A percentile compares a stretch with the other conserved stretches of the same genome.
phyloP scores from a whole-genome alignment of 2,797 vertebrate species.

The Sus cebifrons region DNA sequence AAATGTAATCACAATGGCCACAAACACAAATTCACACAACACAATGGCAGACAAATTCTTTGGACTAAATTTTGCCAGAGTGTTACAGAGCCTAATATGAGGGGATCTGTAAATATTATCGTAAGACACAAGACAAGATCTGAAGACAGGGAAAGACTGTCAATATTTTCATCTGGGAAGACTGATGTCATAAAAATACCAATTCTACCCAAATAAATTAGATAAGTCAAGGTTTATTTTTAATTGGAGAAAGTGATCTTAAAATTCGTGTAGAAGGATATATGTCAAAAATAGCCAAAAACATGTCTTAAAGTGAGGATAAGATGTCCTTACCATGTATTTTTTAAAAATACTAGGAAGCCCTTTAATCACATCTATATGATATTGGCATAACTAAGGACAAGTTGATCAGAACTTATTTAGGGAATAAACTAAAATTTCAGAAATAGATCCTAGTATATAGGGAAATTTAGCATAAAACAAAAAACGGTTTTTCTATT shows the following conservation, averaged over 20 bases:
- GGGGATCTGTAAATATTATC: background rate
- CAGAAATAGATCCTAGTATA: conserved; percentile 46
- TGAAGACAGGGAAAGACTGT: background rate
- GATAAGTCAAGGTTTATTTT: conserved; percentile 53
- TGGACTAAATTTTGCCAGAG: background rate
- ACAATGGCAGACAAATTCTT: background rate
- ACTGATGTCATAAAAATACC: background rate
- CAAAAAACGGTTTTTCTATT: conserved; percentile 49
- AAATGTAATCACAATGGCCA: background rate
- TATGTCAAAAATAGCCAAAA: conserved; percentile 51
- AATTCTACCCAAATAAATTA: background rate
- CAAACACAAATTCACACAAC: background rate
- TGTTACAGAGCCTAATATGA: background rate
- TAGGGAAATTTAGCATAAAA: conserved; percentile 69
- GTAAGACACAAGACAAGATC: conserved; percentile 15
- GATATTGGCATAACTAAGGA: conserved; percentile 39
- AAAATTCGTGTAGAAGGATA: conserved; percentile 16
- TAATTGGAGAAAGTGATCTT: conserved; percentile 39
- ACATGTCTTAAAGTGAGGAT: background rate
- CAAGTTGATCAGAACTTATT: background rate
- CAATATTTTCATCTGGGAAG: background rate
- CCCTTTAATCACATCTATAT: background rate
- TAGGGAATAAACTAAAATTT: conserved; percentile 40
- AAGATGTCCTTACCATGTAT: background rate
- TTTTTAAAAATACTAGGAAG: background rate